Evolutionary conservation across 1,140 invertebrate species (phyloP).

Genomic region (Pseudomyrmex cubaensis): DNA sequence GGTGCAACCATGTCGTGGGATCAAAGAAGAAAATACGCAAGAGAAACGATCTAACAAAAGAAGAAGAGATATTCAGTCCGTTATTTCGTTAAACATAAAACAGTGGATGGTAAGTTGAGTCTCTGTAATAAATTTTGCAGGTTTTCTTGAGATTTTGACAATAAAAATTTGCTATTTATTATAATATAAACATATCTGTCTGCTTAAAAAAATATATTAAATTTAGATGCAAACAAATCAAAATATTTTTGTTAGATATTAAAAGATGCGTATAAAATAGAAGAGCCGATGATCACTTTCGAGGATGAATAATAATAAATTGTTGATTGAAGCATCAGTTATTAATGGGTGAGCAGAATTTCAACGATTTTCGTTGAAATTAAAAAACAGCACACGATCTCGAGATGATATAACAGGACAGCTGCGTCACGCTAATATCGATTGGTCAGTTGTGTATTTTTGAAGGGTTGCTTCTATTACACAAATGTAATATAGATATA

Average conservation of each 20-base stretch:
- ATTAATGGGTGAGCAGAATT: too few species aligned
- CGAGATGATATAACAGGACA: background rate
- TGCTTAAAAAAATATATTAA: too few species aligned
- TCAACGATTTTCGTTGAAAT: background rate
- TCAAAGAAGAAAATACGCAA: conserved; percentile 73
- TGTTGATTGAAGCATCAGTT: background rate
- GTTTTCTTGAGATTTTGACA: too few species aligned
- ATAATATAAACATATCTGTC: too few species aligned
- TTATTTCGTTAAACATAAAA: conserved; percentile 83
- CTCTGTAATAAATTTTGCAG: conserved; percentile 5
- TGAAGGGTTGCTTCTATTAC: too few species aligned
- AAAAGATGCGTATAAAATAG: conserved; percentile 68
- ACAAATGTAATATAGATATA: too few species aligned
- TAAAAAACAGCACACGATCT: background rate
- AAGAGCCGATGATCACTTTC: conserved; percentile 79
- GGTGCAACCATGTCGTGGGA: conserved; percentile 77
- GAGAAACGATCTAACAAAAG: conserved; percentile 74
- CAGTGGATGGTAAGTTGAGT: conserved; percentile 83
- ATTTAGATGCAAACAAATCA: background rate
- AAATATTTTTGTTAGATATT: conserved; percentile 73
- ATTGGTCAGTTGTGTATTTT: too few species aligned
- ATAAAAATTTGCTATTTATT: too few species aligned
- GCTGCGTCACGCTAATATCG: too few species aligned
- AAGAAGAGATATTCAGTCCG: conserved; percentile 83
- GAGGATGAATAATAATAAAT: conserved; percentile 1